Conservation (phyloP, 2,113 vertebrate species). For the Phalacrocorax pelagicus region DNA sequence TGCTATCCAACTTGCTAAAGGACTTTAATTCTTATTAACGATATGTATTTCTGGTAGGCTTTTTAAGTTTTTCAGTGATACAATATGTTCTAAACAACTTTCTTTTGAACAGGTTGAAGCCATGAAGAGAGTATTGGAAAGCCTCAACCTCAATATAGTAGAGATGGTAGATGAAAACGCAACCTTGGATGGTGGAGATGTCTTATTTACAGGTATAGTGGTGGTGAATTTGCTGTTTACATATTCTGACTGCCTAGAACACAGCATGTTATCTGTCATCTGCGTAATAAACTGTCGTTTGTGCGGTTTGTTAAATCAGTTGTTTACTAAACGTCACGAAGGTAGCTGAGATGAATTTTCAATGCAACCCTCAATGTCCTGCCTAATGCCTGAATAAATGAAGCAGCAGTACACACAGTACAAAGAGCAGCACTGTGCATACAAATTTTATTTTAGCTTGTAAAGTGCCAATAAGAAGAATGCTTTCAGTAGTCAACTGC, state of each 20-base stretch:
- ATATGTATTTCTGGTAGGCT: background rate
- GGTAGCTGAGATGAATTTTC: conserved; percentile 4
- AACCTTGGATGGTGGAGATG: conserved; percentile 94
- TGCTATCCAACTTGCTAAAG: background rate
- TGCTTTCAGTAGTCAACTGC: conserved; percentile 20
- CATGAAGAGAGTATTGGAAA: conserved; percentile 83
- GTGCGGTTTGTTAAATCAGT: background rate
- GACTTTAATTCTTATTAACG: background rate
- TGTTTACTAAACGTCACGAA: conserved; percentile 19
- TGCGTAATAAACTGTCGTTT: background rate
- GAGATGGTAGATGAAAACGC: conserved; percentile 94
- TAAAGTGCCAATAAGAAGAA: conserved; percentile 27
- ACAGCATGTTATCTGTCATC: background rate
- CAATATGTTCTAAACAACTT: background rate
- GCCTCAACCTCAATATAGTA: conserved; percentile 89
- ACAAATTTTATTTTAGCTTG: conserved; percentile 43
- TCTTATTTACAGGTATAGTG: conserved; percentile 92
- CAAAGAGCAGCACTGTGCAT: conserved; percentile 34
- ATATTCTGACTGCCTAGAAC: background rate
- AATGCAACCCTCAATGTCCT: background rate
- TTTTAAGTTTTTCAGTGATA: background rate
- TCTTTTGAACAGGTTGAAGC: conserved; percentile 81
- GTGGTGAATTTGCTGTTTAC: background rate
- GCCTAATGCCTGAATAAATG: conserved; percentile 27
- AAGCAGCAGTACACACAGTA: conserved; percentile 25